A percentile compares a stretch with the other conserved stretches of the same genome.
These are phyloP conservation scores for Athalia circularis DNA, from an alignment of 2,888 invertebrate species.

Conservation along the genomic window DNA sequence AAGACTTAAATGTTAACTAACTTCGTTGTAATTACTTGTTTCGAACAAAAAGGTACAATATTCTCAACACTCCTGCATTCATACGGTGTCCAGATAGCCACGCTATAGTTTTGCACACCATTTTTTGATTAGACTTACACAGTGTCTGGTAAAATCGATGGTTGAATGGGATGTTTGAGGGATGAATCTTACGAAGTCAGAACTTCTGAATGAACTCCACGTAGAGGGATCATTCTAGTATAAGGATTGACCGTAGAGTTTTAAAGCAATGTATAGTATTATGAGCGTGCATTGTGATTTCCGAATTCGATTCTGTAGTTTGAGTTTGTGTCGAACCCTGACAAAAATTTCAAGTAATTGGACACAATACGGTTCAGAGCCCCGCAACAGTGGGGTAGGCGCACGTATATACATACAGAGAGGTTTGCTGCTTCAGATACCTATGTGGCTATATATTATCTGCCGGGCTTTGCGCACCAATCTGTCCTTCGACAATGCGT, in stretches of 20 bases:
- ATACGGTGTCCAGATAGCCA: too few relatives aligned
- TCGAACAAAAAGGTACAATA: too few relatives aligned
- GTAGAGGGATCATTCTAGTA: neutral
- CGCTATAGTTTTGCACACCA: too few relatives aligned
- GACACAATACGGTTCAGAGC: conserved; percentile 37
- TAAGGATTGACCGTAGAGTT: conserved; percentile 24
- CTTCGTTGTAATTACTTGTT: too few relatives aligned
- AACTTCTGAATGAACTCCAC: conserved; percentile 27
- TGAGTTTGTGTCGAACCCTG: neutral
- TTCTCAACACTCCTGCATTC: too few relatives aligned
- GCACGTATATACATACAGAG: neutral
- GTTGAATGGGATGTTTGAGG: neutral
- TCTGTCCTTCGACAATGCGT: conserved; percentile 45
- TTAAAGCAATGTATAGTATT: neutral
- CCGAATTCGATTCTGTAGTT: neutral
- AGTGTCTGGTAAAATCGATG: neutral
- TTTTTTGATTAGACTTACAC: too few relatives aligned
- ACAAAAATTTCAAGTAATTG: conserved; percentile 30
- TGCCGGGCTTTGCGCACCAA: conserved; percentile 23
- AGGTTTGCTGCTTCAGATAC: neutral
- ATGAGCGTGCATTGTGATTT: conserved; percentile 15
- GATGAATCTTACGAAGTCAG: conserved; percentile 6
- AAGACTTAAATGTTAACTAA: too few relatives aligned
- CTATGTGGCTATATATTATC: conserved; percentile 37
- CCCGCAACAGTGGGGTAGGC: conserved; percentile 32